Evolutionary conservation across 1,140 invertebrate species (phyloP), one percentile per base, ranked within the genome.

Genomic region (Pachypsylla venusta): DNA sequence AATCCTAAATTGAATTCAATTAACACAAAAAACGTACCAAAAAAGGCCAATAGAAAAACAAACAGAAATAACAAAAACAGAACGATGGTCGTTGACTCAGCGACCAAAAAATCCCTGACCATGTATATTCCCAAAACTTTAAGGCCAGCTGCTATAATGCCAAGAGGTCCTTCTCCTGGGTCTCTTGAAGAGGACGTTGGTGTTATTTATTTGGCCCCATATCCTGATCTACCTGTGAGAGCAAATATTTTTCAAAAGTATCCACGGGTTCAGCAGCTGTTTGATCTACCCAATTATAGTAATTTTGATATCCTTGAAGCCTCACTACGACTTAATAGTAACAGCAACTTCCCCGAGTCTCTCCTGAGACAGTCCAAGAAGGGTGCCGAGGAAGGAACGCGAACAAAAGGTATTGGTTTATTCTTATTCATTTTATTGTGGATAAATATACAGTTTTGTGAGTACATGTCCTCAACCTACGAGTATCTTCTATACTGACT

Each of bases 201-300:
- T 19, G n/a, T 48, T 3, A 48, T 48, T 22, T 48, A 48, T 22
- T n/a, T 48, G 4, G 42, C 42, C n/a, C 42, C 42, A 7, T 48
- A 19, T 22, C 42, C 42, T 3, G 42, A 48, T 22, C 7, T 4
- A 4, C 42, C 42, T 19, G 7, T 19, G n/a, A n/a, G 42, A 3
- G 42, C n/a, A 22, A 19, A 22, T 19, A 3, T 10, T 22, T 4
- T 5, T 3, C 42, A 19, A 3, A 5, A 10, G 4, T 48, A 48
- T 22, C 42, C 42, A 4, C 42, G 42, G 7, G 42, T 48, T n/a
- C n/a, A 48, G 42, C 42, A 48, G 42, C 42, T 48, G 42, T 48
- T 48, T 19, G 42, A 48, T n/a, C n/a, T 48, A 22, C 42, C 42
- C 42, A 48, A 48, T 19, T 48, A 48, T 19, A 48, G 42, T 19